Base-by-base conservation (phyloP, 2,113 vertebrate species). In the Hemichromis elongatus region DNA sequence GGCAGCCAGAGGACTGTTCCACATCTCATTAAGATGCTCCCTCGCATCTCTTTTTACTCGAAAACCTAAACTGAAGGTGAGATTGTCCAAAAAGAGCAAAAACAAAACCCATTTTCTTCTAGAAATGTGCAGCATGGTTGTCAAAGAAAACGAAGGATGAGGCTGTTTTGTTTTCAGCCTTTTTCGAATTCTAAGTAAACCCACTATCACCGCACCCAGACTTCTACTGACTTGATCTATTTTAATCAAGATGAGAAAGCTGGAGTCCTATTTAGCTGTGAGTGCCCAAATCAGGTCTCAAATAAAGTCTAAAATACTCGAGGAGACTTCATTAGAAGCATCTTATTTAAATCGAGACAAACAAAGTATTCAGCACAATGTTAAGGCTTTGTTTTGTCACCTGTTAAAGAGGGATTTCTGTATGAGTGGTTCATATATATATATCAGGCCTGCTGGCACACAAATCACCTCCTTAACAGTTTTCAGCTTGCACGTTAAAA, bases 1-100 rank as follows among this genome's bases (percentile, higher is more conserved):
- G 18, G 52, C 68, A 80, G 73, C 61, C 56, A 81, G 56, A 40
- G 87, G 50, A 80, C 42, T 11, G 73, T 47, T 83, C 66, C 63
- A 54, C 61, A 50, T 82, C 89, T 88, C 80, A 92, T 94, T 93
- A 81, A 55, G 63, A 89, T 77, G 50, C 83, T 59, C 61, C 86
- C 45, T 80, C 5, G 11, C 56, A 68, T 91, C 85, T 84, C 63
- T 55, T 81, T 81, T 80, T 86, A 55, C 63, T 85, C 53, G 5
- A 77, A 66, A 90, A 87, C 50, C 9, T 70, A 80, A 88, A 92
- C 52, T 81, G 56, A 93, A 91, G 80, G 85, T 83, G 52, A 89
- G 80, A 79, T 79, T 55, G 88, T 81, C 79, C 88, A 19, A 47
- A 90, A 37, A 66, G 13, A 19, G 3, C 16, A 61, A 14, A 11